Base-by-base conservation (phyloP, 2,113 vertebrate genomes). In the Leptosomus discolor region DNA sequence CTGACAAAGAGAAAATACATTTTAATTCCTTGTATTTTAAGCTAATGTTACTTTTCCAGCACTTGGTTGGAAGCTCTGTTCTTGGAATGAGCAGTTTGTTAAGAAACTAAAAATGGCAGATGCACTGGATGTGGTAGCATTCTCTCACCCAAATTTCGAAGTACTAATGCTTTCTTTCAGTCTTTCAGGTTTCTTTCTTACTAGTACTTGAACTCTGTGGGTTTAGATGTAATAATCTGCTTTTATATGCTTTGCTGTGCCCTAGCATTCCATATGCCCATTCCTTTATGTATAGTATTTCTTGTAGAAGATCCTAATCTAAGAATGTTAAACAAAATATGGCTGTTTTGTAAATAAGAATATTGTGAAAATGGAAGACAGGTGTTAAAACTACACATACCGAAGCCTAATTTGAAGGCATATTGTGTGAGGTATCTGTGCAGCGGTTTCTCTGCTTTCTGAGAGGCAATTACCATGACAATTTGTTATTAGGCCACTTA, bases 181-280 rank as follows among this genome's bases (percentile, higher is more conserved):
- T 32, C 26, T 80, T 82, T 78, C 36, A 48, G 41, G 8, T 34
- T 93, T 89, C 23, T 51, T 41, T 85, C 71, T 45, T 32, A 19
- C 11, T 34, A 43, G 15, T 71, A 16, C 5, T 53, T 83, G 12
- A 68, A 23, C 19, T 67, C 1, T 20, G 2, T 83, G 34, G 27
- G 5, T 81, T 93, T 78, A 46, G 37, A 17, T 57, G 7, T 43
- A 75, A 86, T 51, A 5, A 10, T 57, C 11, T 81, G 10, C 2
- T 22, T 90, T 77, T 77, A 10, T 51, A 10, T 57, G 15, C 30
- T 86, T 88, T 90, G n/a, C 6, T 90, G 9, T 84, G 63, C 32
- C 6, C 12, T 68, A 16, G 19, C 57, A 21, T 86, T 87, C 34
- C 9, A 20, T 65, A 19, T 0, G 0, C 12, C 11, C 20, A 15